Conservation (phyloP, 2,113 vertebrate species). For the Oenanthe oenanthe region DNA sequence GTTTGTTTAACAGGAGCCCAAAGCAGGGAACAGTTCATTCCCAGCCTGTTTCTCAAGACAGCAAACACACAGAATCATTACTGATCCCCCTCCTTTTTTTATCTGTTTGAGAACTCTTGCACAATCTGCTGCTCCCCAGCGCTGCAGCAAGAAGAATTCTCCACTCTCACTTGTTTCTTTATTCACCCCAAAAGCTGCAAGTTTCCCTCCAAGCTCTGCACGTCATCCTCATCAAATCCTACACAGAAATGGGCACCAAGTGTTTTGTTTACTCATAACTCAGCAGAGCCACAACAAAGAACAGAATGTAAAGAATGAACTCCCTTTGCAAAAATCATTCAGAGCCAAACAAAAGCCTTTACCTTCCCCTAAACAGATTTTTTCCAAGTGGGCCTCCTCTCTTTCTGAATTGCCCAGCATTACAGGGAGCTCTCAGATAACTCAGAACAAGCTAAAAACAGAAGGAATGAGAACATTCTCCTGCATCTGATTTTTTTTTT, state of each 20-base stretch:
- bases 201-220: conserved; percentile 38
- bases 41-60: background rate
- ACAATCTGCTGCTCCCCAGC: conserved; percentile 2
- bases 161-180: background rate
- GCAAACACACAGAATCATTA: background rate
- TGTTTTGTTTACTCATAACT: conserved; percentile 59
- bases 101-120: background rate
- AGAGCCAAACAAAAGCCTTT: conserved; percentile 55
- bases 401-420: conserved; percentile 37
- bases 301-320: conserved; percentile 65
- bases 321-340: conserved; percentile 42
- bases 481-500: background rate
- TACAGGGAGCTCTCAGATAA: conserved; percentile 6
- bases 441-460: conserved; percentile 2
- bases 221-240: conserved; percentile 51
- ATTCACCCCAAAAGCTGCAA: conserved; percentile 46
- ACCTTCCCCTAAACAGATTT: conserved; percentile 50
- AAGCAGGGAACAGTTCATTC: background rate
- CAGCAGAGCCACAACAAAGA: conserved; percentile 54
- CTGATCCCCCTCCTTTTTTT: background rate
- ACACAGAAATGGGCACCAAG: conserved; percentile 50
- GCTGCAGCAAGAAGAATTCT: background rate
- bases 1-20: background rate
- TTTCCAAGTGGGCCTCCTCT: conserved; percentile 23
- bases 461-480: background rate